phyloP scores from a whole-genome alignment of 1,140 invertebrate genomes.

The Zaprionus nigranus region DNA sequence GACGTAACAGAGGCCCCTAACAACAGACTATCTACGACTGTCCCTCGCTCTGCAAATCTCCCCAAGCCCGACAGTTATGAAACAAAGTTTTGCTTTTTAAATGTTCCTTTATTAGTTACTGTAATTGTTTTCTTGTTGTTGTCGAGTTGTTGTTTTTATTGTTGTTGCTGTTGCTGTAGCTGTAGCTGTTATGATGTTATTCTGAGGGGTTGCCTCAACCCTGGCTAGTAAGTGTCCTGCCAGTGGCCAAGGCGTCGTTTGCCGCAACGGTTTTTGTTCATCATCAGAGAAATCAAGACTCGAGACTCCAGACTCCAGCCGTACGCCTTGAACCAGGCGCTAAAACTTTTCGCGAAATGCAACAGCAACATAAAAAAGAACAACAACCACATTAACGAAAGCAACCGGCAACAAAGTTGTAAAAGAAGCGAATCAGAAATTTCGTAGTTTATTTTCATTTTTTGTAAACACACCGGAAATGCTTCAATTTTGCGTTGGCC shows the following conservation, averaged over 20 bases:
- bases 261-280: constrained; percentile 46
- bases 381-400: constrained; percentile 55
- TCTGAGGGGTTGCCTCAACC: not conserved
- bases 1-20: constrained; percentile 17
- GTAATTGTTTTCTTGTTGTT: constrained; percentile 76
- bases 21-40: not conserved
- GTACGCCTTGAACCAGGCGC: constrained; percentile 47
- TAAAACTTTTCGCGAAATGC: constrained; percentile 70
- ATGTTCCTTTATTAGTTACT: constrained; percentile 82
- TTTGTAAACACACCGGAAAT: constrained; percentile 75
- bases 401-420: constrained; percentile 40
- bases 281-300: constrained; percentile 74
- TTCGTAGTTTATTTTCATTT: constrained; percentile 43
- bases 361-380: constrained; percentile 47
- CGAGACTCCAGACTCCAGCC: constrained; percentile 66
- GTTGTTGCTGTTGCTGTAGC: constrained; percentile 42
- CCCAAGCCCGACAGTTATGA: constrained; percentile 33
- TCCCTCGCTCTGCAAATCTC: constrained; percentile 12
- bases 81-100: constrained; percentile 81
- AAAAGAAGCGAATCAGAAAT: constrained; percentile 49
- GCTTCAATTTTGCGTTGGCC: constrained; percentile 69
- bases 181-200: constrained; percentile 25
- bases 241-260: constrained; percentile 36
- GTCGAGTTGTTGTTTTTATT: constrained; percentile 51
- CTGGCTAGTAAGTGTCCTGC: constrained; percentile 40